phyloP scores from a whole-genome alignment of 2,797 vertebrate species.

The Fundulus diaphanus region DNA sequence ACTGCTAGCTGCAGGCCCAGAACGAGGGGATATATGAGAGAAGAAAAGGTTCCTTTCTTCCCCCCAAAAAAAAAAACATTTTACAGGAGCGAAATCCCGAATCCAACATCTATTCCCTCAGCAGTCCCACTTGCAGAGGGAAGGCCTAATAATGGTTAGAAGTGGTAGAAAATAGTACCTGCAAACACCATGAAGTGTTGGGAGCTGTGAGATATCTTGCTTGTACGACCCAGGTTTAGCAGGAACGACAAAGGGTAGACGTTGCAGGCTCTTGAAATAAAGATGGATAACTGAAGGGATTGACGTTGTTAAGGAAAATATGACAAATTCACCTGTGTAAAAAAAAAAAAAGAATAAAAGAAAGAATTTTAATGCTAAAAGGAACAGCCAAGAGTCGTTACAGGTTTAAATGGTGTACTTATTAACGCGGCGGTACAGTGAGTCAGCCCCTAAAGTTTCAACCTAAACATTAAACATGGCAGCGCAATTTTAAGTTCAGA shows the following conservation, averaged over 20 bases:
- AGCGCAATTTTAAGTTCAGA: too few relatives aligned
- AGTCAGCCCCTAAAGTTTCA: background rate
- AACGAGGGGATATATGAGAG: conserved; percentile 19
- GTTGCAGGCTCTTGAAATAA: conserved; percentile 86
- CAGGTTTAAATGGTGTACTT: background rate
- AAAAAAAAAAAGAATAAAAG: background rate
- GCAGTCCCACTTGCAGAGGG: background rate
- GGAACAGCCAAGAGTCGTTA: background rate
- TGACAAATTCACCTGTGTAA: background rate
- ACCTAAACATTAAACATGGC: background rate
- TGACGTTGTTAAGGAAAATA: conserved; percentile 77
- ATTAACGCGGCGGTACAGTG: background rate
- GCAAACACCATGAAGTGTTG: conserved; percentile 91
- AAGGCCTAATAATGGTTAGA: background rate
- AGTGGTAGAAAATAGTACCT: conserved; percentile 72
- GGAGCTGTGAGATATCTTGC: conserved; percentile 82
- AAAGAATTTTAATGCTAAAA: background rate
- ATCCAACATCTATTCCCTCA: background rate
- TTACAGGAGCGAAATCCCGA: conserved; percentile 4
- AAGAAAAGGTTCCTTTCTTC: conserved; percentile 8
- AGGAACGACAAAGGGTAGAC: conserved; percentile 88
- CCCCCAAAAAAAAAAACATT: too few relatives aligned
- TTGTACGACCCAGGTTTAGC: conserved; percentile 83
- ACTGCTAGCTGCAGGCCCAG: conserved; percentile 39
- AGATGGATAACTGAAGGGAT: conserved; percentile 80